A percentile compares a stretch with the other conserved stretches of the same genome.
Conservation (phyloP, 2,888 invertebrate species). For the Nomada goodeniana region DNA sequence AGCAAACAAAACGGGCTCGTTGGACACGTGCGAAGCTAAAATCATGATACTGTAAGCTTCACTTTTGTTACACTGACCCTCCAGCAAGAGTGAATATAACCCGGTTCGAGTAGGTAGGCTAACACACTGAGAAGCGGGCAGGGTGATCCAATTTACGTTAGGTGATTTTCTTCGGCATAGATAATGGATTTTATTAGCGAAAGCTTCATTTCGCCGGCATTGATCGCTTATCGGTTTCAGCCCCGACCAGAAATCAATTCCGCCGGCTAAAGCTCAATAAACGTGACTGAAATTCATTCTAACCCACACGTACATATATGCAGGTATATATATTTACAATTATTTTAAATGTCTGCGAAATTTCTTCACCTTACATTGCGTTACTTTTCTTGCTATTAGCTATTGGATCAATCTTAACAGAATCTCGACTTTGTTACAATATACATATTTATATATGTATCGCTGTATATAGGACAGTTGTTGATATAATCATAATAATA, state of each 20-base stretch:
- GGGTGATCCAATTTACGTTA: slow-evolving; percentile 55
- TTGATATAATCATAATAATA: too few relatives aligned
- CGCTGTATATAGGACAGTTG: too few relatives aligned
- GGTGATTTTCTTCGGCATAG: slow-evolving; percentile 44
- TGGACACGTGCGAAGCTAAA: slow-evolving; percentile 83
- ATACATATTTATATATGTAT: too few relatives aligned
- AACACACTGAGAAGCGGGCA: slow-evolving; percentile 36
- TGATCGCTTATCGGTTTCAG: slow-evolving; percentile 46
- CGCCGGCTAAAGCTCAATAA: not conserved
- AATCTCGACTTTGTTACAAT: too few relatives aligned
- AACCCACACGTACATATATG: not conserved
- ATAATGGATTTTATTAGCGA: slow-evolving; percentile 56
- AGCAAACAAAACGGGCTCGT: slow-evolving; percentile 77
- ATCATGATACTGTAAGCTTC: slow-evolving; percentile 82
- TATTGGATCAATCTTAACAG: too few relatives aligned
- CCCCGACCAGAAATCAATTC: slow-evolving; percentile 22
- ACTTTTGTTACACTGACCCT: slow-evolving; percentile 76
- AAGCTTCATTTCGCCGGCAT: slow-evolving; percentile 50
- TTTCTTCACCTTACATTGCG: too few relatives aligned
- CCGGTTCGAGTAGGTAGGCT: slow-evolving; percentile 62
- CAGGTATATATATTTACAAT: too few relatives aligned
- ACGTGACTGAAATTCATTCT: slow-evolving; percentile 16
- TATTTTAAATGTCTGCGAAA: too few relatives aligned
- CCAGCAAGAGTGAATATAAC: slow-evolving; percentile 62
- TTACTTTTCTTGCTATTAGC: too few relatives aligned